phyloP scores from a whole-genome alignment of 2,797 vertebrate species.

The Crenuchus spilurus region DNA sequence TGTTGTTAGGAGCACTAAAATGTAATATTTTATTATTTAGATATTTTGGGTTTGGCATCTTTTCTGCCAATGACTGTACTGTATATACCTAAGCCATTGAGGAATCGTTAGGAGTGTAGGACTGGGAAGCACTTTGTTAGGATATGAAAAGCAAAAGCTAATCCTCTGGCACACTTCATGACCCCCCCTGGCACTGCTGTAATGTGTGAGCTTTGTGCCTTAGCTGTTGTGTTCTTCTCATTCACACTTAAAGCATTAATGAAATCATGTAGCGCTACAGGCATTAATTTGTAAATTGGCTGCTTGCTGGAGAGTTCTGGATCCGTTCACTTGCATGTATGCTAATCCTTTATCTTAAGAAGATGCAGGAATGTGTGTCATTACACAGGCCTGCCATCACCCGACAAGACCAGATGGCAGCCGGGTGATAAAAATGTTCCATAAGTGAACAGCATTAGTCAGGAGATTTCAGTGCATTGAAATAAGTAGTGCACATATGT shows the following conservation, averaged over 20 bases:
- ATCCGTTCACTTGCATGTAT: not conserved
- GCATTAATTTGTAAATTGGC: not conserved
- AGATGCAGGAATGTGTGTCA: not conserved
- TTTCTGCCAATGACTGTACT: no score
- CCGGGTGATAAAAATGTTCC: constrained; percentile 10
- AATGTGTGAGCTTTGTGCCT: not conserved
- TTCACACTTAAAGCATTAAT: constrained; percentile 22
- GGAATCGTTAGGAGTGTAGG: no score
- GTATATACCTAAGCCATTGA: no score
- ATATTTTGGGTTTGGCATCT: no score
- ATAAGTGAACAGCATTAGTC: no score
- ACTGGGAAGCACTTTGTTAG: no score
- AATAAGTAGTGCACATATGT: not conserved
- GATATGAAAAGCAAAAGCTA: no score
- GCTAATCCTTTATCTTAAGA: not conserved
- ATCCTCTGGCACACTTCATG: not conserved
- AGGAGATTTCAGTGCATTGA: not conserved
- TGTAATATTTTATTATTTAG: no score
- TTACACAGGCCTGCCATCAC: constrained; percentile 13
- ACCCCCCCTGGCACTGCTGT: not conserved
- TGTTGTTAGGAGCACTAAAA: no score
- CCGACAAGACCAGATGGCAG: constrained; percentile 22
- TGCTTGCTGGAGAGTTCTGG: not conserved
- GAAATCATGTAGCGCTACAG: not conserved
- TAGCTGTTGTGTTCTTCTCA: constrained; percentile 9